Evolutionary conservation across 2,888 invertebrate genomes (phyloP), one percentile per base, ranked within the genome.

Genomic region (Onthophagus sagittarius): DNA sequence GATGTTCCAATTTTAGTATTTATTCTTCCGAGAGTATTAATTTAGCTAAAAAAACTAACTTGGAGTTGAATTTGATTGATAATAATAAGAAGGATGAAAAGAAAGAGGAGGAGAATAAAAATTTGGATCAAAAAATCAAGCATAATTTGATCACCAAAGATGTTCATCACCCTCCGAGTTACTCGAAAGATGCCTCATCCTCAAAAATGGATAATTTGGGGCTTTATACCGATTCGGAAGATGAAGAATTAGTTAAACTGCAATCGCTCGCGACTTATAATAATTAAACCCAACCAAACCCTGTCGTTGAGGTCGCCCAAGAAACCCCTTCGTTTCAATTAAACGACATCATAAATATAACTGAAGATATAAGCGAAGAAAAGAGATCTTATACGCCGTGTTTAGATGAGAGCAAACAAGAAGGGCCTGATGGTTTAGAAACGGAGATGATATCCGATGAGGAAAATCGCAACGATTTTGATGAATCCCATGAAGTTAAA

Each of bases 1-100:
- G 92, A 79, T 95, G 94, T 84, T 95, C 95, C 3, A 95, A 95
- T 84, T 94, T 94, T 83, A 93, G 93, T 9, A 93, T 95, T 77
- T 95, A 95, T 85, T 95, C 95, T 0, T 91, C 92, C 6, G 91
- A 93, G 79, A 94, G 94, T 75, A 92, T 94, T 81, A 92, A 92
- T 78, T 89, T 93, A 71, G 92, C 92, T 0, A 88, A 90, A 78
- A 88, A 87, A 69, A 86, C 87, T 0, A 87, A 84, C 75, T 76
- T 83, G 11, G 71, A 71, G 23, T 62, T 75, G n/a, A 69, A 71
- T 53, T 53, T 11, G 15, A 62, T 15, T 15, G 23, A 6, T 9
- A 53, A 6, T 11, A 71, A 71, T 71, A 62, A 23, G 15, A 11
- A 15, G 5, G 9, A 71, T 9, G 62, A 62, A 63, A 7, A 53